These are phyloP conservation scores for Ephestia elutella DNA, from an alignment of 1,140 invertebrate genomes.

Conservation along the genomic window DNA sequence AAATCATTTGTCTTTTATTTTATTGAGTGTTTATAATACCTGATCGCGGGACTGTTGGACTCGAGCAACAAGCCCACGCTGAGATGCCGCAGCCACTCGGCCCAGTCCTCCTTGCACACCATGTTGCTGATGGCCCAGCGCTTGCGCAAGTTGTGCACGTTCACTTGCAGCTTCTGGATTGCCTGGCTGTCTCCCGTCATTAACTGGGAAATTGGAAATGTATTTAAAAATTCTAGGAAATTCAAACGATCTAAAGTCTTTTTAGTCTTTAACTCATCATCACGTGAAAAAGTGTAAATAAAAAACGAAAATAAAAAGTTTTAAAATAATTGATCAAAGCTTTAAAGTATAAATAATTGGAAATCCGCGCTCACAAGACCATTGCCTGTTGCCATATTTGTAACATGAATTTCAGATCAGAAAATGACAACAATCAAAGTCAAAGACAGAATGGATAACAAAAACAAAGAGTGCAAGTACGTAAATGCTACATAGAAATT, in stretches of 20 bases:
- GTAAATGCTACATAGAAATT: no score
- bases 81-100: conserved; percentile 94
- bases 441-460: conserved; percentile 17
- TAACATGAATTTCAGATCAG: no score
- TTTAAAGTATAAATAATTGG: no score
- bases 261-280: no score
- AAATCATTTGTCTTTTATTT: no score
- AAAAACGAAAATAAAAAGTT: no score
- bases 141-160: conserved; percentile 85
- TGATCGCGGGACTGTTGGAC: conserved; percentile 93
- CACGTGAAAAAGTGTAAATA: no score
- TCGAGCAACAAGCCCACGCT: conserved; percentile 94
- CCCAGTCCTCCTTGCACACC: conserved; percentile 97
- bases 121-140: conserved; percentile 88
- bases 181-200: conserved; percentile 78
- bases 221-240: background rate
- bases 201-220: conserved; percentile 36
- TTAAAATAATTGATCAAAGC: no score
- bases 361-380: no score
- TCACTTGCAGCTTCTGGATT: conserved; percentile 86
- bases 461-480: background rate
- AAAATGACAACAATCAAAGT: no score
- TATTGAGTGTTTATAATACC: conserved; percentile 39
- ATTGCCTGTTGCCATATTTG: no score
- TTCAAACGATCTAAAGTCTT: no score